Evolutionary conservation across 1,140 invertebrate genomes (phyloP), one percentile per base, ranked within the genome.

Genomic region (Pemphigus obesinymphae): DNA sequence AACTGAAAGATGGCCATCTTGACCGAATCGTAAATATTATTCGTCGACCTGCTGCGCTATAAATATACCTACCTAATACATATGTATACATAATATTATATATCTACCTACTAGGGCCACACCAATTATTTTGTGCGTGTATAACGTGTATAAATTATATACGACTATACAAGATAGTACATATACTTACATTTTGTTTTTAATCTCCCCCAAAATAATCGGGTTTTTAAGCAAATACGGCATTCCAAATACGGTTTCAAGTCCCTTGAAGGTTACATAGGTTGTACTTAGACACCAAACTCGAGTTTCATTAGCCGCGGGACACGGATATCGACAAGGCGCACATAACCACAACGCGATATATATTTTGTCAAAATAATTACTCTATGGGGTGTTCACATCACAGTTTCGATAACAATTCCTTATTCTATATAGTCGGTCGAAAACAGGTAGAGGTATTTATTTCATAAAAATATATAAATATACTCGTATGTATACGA

Each of bases 301-400:
- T 11, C 34, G 23, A 70, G 26, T 26, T 70, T 43, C 13, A 13
- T 43, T 17, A n/a, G n/a, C 34, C 66, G 5, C 37, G n/a, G 15
- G 66, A 37, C 66, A 1, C 66, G 17, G 23, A 20, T 70, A 2
- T 23, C 11, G 11, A 43, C 37, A 26, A 34, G 20, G 31, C 20
- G 34, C 31, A 10, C n/a, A 31, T 61, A 31, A 61, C 17, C 15
- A 61, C 29, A 3, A 26, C 26, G 11, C 23, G 34, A 23, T 68
- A 26, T n/a, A 70, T 26, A 43, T 70, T 70, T 70, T 70, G 66
- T 70, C 66, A 70, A 70, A 70, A 70, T 40, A 5, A 70, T 70
- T 70, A 15, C 13, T 43, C n/a, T 15, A 45, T 0, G 23, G 37
- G 31, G 23, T 40, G 10, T 68, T 40, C 34, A 68, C 37, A 10